Percentiles rank a stretch among this genome's conserved stretches.
Conservation (phyloP, 2,888 invertebrate genomes). For the Drepanosiphum platanoidis region DNA sequence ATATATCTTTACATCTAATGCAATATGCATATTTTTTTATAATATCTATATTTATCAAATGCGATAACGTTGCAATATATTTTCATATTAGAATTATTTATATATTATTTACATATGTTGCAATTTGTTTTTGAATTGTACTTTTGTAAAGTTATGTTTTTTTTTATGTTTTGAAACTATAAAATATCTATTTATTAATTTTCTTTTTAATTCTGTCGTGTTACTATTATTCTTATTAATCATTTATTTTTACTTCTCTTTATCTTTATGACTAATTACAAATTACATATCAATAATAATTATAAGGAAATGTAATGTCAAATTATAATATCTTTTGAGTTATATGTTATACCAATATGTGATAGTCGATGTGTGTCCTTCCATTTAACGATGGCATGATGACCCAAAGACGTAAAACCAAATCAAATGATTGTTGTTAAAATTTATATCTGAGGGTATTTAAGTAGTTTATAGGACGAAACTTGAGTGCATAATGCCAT, state of each 20-base stretch:
- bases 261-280: conserved; percentile 17
- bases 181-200: conserved; percentile 9
- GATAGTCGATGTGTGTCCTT: conserved; percentile 32
- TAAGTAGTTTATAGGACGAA: background rate
- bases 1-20: background rate
- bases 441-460: background rate
- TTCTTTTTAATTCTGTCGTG: conserved; percentile 21
- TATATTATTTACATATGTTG: no score
- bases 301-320: background rate
- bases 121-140: background rate
- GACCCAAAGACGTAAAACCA: conserved; percentile 25
- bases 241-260: conserved; percentile 1
- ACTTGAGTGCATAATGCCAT: background rate
- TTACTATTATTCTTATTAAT: conserved; percentile 2
- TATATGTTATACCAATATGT: conserved; percentile 34
- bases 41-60: no score
- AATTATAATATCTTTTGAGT: background rate
- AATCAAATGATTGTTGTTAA: conserved; percentile 6
- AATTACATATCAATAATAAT: conserved; percentile 10
- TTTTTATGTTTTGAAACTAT: background rate
- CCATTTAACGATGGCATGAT: conserved; percentile 6
- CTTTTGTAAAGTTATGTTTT: background rate
- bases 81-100: background rate
- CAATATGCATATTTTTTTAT: background rate
- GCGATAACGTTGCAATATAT: background rate